Conservation (phyloP, 1,140 invertebrate species). For the Brachionus manjavacas region DNA sequence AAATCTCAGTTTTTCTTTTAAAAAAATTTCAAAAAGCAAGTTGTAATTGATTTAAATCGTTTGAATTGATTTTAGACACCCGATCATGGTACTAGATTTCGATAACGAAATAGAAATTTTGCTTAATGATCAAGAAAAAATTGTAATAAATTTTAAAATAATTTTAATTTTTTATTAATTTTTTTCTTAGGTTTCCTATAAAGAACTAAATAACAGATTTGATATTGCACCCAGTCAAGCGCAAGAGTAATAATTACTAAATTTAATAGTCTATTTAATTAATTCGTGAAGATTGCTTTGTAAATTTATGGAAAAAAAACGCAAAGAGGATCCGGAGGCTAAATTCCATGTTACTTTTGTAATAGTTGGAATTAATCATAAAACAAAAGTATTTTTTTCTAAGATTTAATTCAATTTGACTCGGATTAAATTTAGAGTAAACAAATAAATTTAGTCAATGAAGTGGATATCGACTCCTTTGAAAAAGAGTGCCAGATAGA, state of each 20-base stretch:
- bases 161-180: neutral
- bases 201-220: constrained; percentile 11
- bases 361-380: neutral
- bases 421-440: neutral
- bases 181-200: neutral
- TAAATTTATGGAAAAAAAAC: constrained; percentile 3
- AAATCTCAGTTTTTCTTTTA: neutral
- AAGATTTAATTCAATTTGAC: neutral
- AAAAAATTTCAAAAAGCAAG: neutral
- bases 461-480: neutral
- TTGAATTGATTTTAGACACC: neutral
- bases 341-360: constrained; percentile 11
- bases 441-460: neutral
- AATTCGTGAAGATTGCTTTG: neutral
- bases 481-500: neutral
- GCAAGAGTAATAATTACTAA: neutral
- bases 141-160: neutral
- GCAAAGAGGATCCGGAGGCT: neutral
- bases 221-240: neutral
- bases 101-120: constrained; percentile 3
- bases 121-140: constrained; percentile 18
- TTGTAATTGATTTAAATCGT: neutral
- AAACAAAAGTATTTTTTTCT: neutral
- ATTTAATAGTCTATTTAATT: neutral
- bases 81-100: neutral